Base-by-base conservation (phyloP, 2,797 vertebrate species). In the Karalla daura region DNA sequence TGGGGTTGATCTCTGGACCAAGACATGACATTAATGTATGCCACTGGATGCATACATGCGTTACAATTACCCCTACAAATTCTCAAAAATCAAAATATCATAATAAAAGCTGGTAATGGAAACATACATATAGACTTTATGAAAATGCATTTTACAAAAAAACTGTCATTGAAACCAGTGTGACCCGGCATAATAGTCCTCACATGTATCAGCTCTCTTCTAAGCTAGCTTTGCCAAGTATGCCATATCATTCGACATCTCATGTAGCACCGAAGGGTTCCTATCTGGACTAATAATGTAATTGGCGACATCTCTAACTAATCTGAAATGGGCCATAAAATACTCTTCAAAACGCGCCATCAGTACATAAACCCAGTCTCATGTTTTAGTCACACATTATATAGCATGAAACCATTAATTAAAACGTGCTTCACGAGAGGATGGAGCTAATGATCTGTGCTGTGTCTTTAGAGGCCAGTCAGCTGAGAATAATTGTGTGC, bases 391-490 rank as follows among this genome's bases (percentile, higher is more conserved):
- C 20, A 15, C 71, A 74, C 67, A 60, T 79, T 59, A 68, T 78
- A 76, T 73, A 78, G 75, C 63, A 63, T 47, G 37, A 78, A 80
- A 73, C 78, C 72, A 76, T 84, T 86, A 85, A 87, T 88, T 88
- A 87, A 81, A 68, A 55, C 20, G 15, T 0, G 10, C 40, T 52
- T 39, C 75, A 67, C 15, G 5, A 50, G 77, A 85, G 58, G 61
- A 74, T 72, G 25, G 70, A 87, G 74, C 85, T 84, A 86, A 89
- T 80, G 81, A 81, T 86, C 81, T 84, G 68, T 69, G 63, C 56
- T 76, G 58, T 46, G 52, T 87, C 83, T 89, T 86, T 53, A 59
- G 68, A 83, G 82, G 54, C 78, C 76, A 86, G 62, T 83, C 86
- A 76, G 79, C 62, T 21, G 64, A 86, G 52, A 83, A 86, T 78